These are phyloP conservation scores for Sipha maydis DNA, from an alignment of 2,888 invertebrate genomes.

Conservation along the genomic window DNA sequence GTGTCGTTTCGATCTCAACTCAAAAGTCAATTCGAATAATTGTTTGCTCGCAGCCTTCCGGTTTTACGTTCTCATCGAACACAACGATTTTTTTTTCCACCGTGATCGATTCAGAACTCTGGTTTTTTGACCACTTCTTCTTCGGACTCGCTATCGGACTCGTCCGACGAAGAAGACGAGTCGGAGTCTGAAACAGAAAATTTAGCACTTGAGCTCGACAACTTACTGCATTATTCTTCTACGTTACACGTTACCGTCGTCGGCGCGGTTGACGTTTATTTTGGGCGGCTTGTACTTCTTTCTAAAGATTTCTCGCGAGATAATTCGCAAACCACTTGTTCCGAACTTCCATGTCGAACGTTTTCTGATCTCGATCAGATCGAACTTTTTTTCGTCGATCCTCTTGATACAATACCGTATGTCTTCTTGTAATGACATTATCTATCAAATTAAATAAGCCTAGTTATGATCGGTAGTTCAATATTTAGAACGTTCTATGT, in stretches of 20 bases:
- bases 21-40: constrained; percentile 76
- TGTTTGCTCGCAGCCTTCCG: constrained; percentile 76
- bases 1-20: constrained; percentile 73
- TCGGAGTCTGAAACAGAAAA: constrained; percentile 1
- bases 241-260: constrained; percentile 60
- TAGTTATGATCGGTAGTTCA: not conserved
- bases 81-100: not conserved
- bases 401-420: constrained; percentile 55
- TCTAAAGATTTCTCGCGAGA: constrained; percentile 81
- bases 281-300: constrained; percentile 83
- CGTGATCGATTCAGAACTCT: not conserved
- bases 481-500: not conserved
- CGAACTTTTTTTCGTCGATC: not conserved
- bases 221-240: not conserved
- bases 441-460: not conserved
- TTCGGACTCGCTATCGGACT: constrained; percentile 67
- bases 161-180: constrained; percentile 70
- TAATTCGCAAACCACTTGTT: constrained; percentile 84
- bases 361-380: not conserved
- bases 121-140: not conserved
- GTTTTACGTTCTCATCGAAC: constrained; percentile 78
- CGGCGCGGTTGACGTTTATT: constrained; percentile 69
- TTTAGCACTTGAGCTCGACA: too few relatives aligned
- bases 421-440: not conserved
- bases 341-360: not conserved